These are phyloP conservation scores for Abrostola tripartita DNA, from an alignment of 2,888 invertebrate genomes.

Conservation along the genomic window DNA sequence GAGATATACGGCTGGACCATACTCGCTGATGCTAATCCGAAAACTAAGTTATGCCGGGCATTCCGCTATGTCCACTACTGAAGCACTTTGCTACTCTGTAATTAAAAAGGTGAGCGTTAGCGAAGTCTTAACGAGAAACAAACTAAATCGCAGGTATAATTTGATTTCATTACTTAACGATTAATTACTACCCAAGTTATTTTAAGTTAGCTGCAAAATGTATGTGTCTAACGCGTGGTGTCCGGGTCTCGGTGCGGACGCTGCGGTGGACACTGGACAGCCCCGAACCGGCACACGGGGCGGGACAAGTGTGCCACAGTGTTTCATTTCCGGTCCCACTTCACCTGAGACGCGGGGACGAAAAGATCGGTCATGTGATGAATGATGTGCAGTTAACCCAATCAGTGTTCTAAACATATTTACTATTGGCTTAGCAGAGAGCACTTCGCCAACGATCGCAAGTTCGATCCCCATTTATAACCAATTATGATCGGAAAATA, in stretches of 20 bases:
- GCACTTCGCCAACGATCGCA: background rate
- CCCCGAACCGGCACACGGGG: background rate
- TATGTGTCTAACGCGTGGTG: background rate
- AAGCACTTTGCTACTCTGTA: background rate
- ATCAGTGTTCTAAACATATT: background rate
- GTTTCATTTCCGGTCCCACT: constrained; percentile 52
- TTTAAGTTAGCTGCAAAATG: background rate
- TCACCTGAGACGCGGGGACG: constrained; percentile 37
- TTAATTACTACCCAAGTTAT: too few relatives aligned
- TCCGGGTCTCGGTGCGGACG: too few relatives aligned
- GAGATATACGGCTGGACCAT: constrained; percentile 10
- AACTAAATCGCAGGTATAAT: background rate
- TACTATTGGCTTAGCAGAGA: constrained; percentile 10
- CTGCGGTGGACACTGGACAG: constrained; percentile 23
- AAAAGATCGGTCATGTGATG: constrained; percentile 7
- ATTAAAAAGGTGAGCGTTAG: background rate
- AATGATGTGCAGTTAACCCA: constrained; percentile 6
- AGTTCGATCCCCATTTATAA: background rate
- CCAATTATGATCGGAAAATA: too few relatives aligned
- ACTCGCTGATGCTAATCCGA: constrained; percentile 35
- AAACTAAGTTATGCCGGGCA: constrained; percentile 2
- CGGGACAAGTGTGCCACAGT: constrained; percentile 17
- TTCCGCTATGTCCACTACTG: background rate
- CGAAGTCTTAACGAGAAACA: background rate
- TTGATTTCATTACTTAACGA: too few relatives aligned